Evolutionary conservation across 2,888 invertebrate genomes (phyloP).

Genomic region (Eulithis prunata): DNA sequence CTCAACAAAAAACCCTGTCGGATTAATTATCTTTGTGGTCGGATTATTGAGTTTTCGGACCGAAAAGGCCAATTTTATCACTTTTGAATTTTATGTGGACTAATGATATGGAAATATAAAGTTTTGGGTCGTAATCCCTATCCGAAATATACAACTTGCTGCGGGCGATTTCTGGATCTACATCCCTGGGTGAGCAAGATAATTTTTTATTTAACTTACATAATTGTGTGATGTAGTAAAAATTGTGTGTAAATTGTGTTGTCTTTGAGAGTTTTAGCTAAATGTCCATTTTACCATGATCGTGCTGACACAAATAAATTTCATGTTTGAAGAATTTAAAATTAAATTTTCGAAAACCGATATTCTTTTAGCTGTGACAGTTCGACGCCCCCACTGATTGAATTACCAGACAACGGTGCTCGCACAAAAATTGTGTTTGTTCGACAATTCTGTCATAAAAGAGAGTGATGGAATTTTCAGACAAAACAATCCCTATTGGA

Average conservation of each 20-base stretch:
- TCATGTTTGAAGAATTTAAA: not conserved
- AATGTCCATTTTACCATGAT: not conserved
- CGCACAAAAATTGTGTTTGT: constrained; percentile 31
- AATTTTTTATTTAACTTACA: no score
- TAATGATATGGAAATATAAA: constrained; percentile 5
- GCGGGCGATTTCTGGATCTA: no score
- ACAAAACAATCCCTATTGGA: constrained; percentile 16
- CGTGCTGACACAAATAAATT: constrained; percentile 5
- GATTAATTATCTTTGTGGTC: constrained; percentile 29
- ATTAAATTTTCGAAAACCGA: constrained; percentile 15
- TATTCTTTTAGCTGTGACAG: constrained; percentile 21
- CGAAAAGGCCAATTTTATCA: constrained; percentile 16
- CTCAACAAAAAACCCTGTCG: constrained; percentile 21
- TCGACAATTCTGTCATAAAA: constrained; percentile 28
- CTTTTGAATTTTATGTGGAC: constrained; percentile 18
- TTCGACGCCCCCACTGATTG: constrained; percentile 28
- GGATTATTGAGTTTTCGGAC: constrained; percentile 12
- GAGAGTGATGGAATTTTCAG: constrained; percentile 24
- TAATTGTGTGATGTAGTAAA: no score
- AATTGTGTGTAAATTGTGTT: no score
- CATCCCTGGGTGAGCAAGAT: not conserved
- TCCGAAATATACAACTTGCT: no score
- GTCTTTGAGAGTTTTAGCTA: not conserved
- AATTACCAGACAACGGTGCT: constrained; percentile 27
- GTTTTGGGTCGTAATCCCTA: constrained; percentile 12